Conservation (phyloP, 35 echinoderm and acorn worm species). For the Amphiura filiformis region DNA sequence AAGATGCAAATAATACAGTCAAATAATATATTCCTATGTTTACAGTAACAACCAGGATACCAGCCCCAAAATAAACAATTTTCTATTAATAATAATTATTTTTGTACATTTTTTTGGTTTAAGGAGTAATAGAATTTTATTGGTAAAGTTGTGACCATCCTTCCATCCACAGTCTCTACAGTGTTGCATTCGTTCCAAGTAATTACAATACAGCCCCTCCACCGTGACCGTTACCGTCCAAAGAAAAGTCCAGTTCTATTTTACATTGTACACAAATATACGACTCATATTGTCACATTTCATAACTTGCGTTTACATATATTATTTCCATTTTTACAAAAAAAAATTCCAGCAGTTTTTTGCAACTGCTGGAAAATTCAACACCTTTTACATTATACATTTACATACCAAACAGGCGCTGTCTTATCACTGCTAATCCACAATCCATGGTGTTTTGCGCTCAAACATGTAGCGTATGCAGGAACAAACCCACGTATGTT, state of each 20-base stretch:
- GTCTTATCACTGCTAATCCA: no score
- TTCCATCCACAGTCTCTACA: no score
- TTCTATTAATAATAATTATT: neutral
- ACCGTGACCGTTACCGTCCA: neutral
- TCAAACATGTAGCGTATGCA: no score
- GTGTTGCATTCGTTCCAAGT: no score
- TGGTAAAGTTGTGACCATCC: neutral
- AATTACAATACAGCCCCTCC: neutral
- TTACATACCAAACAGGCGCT: no score
- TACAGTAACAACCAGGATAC: neutral
- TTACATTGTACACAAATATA: slow-evolving; percentile 6
- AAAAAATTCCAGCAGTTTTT: no score
- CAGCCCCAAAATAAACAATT: slow-evolving; percentile 12
- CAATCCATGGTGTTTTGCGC: no score
- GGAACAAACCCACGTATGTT: no score
- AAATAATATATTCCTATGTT: neutral
- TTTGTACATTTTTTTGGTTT: slow-evolving; percentile 12
- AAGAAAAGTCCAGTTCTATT: neutral
- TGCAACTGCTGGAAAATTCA: no score
- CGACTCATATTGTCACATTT: neutral
- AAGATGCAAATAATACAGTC: no score
- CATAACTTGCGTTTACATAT: neutral
- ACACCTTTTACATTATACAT: no score
- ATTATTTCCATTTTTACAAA: no score
- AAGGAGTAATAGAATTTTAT: neutral